Conservation (phyloP, 2,113 vertebrate species). For the Oreochromis aureus region DNA sequence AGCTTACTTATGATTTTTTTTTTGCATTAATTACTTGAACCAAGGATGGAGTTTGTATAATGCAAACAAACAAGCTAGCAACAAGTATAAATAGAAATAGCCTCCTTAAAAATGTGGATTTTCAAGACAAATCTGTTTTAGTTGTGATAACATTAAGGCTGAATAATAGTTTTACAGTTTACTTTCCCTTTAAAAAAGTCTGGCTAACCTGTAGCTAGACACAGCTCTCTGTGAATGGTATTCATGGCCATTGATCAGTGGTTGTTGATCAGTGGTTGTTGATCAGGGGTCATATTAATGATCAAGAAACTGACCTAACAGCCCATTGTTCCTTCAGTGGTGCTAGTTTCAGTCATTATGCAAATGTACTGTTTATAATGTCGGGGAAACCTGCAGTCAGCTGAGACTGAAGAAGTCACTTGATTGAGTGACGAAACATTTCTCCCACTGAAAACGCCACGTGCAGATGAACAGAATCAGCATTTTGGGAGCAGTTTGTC, state of each 20-base stretch:
- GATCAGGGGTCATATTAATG: background rate
- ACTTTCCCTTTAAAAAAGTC: background rate
- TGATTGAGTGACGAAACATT: background rate
- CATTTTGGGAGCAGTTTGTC: background rate
- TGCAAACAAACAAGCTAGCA: no score
- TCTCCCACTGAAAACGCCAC: background rate
- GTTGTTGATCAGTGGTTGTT: background rate
- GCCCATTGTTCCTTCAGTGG: background rate
- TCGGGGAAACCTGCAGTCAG: background rate
- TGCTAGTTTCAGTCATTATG: background rate
- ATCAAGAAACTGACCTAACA: background rate
- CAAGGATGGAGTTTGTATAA: background rate
- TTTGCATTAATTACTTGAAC: background rate
- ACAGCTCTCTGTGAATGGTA: accelerated
- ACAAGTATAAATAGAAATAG: background rate
- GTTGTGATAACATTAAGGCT: background rate
- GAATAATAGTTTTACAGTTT: background rate
- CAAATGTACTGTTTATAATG: background rate
- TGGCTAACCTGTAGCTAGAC: background rate
- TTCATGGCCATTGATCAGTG: background rate
- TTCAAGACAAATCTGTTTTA: background rate
- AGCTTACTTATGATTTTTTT: background rate
- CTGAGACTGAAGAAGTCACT: background rate
- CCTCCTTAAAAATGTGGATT: accelerated
- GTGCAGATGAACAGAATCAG: background rate